phyloP scores from a whole-genome alignment of 2,113 vertebrate species.

The Tachysurus fulvidraco region DNA sequence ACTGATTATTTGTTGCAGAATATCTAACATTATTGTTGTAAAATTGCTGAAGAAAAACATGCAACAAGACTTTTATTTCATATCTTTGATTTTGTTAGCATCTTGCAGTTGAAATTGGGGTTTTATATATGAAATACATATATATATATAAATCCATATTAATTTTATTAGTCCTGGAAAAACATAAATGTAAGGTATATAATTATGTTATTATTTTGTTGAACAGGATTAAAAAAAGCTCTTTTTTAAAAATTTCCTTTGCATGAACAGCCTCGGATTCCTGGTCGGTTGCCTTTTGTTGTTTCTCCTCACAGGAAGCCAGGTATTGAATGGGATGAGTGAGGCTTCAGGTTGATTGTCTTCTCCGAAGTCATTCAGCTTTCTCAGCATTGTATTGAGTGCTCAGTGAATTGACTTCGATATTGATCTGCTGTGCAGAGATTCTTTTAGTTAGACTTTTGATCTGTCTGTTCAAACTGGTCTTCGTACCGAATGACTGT shows the following conservation, averaged over 20 bases:
- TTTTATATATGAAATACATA: no score
- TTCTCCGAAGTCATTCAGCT: background rate
- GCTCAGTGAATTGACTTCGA: background rate
- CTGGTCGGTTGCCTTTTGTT: background rate
- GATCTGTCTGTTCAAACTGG: background rate
- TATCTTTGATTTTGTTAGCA: background rate
- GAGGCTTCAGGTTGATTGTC: slow-evolving; percentile 3
- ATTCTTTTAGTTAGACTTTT: background rate
- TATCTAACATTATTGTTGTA: background rate
- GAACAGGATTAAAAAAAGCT: background rate
- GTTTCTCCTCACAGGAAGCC: background rate
- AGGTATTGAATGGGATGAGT: background rate
- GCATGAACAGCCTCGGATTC: background rate
- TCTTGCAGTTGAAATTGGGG: no score
- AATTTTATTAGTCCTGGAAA: background rate
- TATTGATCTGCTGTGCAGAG: slow-evolving; percentile 17
- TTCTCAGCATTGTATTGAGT: background rate
- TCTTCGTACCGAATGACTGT: background rate
- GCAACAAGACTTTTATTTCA: background rate
- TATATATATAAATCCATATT: background rate
- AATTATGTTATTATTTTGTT: background rate
- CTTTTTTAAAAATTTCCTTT: background rate
- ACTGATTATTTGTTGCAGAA: background rate
- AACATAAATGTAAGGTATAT: background rate
- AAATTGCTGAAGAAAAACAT: background rate